phyloP scores from a whole-genome alignment of 1,140 invertebrate species.

The Tetramorium simillimum region DNA sequence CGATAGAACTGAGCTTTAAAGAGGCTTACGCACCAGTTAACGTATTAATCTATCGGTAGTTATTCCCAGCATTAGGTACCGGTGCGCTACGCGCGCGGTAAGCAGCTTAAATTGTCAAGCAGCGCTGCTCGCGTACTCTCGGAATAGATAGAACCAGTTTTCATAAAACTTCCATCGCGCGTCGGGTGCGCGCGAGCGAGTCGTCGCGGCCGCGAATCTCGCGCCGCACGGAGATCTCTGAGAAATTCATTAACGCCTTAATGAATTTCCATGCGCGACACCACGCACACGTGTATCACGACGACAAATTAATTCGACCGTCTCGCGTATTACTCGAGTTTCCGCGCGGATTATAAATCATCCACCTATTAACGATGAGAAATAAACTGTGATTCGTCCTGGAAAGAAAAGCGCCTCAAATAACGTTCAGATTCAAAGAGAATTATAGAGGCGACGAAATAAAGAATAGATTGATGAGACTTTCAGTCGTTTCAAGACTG shows the following conservation, averaged over 20 bases:
- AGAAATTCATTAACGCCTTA: slow-evolving; percentile 66
- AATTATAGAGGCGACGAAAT: background rate
- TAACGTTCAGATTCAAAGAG: background rate
- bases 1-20: background rate
- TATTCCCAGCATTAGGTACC: slow-evolving; percentile 62
- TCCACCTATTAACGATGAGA: background rate
- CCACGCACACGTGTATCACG: background rate
- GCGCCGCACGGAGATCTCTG: background rate
- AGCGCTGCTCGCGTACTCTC: slow-evolving; percentile 11
- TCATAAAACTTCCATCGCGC: slow-evolving; percentile 26
- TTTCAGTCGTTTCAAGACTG: background rate
- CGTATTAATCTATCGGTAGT: slow-evolving; percentile 70
- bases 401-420: background rate
- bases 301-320: slow-evolving; percentile 24
- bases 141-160: slow-evolving; percentile 36
- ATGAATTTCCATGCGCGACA: slow-evolving; percentile 25
- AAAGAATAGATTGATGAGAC: background rate
- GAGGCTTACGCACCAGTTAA: slow-evolving; percentile 63
- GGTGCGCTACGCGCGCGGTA: slow-evolving; percentile 46
- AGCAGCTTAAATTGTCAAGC: slow-evolving; percentile 73
- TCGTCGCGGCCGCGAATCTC: background rate
- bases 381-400: background rate
- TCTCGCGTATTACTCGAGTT: background rate
- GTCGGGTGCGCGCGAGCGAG: background rate
- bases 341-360: background rate